These are phyloP conservation scores for Pomacea maculata DNA, from an alignment of 1,140 invertebrate genomes.

Conservation along the genomic window DNA sequence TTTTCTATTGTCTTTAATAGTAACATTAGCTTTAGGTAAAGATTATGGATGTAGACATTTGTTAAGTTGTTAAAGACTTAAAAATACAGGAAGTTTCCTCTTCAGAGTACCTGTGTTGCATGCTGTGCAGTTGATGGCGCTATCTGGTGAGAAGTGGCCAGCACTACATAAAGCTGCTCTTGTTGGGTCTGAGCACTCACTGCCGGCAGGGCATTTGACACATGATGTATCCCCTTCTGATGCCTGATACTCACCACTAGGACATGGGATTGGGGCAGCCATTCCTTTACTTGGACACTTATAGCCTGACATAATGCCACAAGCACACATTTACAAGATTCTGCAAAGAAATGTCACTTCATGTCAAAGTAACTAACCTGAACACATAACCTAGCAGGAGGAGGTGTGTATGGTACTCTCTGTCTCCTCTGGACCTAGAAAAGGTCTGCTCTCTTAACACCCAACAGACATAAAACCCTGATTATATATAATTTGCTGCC, in stretches of 20 bases:
- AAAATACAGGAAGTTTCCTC: too few species aligned
- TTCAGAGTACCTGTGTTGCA: conserved; percentile 49
- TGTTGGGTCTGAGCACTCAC: conserved; percentile 53
- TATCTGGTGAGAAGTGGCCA: conserved; percentile 42
- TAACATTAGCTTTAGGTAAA: too few species aligned
- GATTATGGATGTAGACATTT: too few species aligned
- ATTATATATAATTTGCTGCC: too few species aligned
- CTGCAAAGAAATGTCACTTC: neutral
- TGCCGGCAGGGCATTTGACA: conserved; percentile 46
- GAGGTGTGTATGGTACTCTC: neutral
- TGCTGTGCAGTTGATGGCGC: conserved; percentile 39
- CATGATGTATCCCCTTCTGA: conserved; percentile 42
- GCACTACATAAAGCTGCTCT: conserved; percentile 40
- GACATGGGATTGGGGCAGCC: conserved; percentile 40
- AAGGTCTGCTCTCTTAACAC: too few species aligned
- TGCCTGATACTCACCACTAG: conserved; percentile 48
- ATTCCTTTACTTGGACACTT: conserved; percentile 54
- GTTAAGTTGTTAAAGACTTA: too few species aligned
- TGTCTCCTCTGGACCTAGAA: neutral
- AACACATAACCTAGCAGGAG: neutral
- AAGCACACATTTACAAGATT: conserved; percentile 6
- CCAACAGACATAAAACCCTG: too few species aligned
- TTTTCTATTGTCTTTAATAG: too few species aligned
- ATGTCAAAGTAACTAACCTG: neutral
- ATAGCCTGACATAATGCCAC: conserved; percentile 40